A percentile compares a stretch with the other conserved stretches of the same genome.
Conservation (phyloP, 2,797 vertebrate species). For the Amniataba percoides region DNA sequence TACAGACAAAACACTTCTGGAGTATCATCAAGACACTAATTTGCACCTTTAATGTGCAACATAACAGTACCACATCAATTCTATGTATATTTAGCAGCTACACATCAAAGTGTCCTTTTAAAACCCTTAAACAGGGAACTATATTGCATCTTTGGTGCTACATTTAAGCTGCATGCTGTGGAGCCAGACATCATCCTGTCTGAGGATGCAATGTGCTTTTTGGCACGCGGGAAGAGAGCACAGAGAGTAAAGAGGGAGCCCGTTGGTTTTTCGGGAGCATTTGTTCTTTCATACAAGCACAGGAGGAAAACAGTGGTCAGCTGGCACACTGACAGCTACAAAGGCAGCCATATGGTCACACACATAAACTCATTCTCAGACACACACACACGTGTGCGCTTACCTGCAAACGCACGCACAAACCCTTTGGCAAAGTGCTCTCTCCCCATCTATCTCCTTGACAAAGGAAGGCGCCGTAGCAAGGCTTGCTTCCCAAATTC, state of each 20-base stretch:
- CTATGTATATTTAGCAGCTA: slow-evolving; percentile 12
- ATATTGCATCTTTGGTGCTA: slow-evolving; percentile 17
- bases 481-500: slow-evolving; percentile 44
- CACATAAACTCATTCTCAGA: background rate
- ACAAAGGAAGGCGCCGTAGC: slow-evolving; percentile 52
- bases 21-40: slow-evolving; percentile 34
- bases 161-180: slow-evolving; percentile 10
- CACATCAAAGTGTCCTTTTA: background rate
- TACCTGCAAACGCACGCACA: slow-evolving; percentile 14
- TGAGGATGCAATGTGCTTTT: slow-evolving; percentile 26
- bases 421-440: slow-evolving; percentile 31
- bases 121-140: slow-evolving; percentile 8
- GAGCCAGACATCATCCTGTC: slow-evolving; percentile 32
- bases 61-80: background rate
- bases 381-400: background rate
- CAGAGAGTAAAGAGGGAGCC: slow-evolving; percentile 40
- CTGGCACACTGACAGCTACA: slow-evolving; percentile 78
- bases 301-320: slow-evolving; percentile 69
- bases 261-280: slow-evolving; percentile 59
- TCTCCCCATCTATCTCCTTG: slow-evolving; percentile 23
- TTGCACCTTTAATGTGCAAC: slow-evolving; percentile 35
- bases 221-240: slow-evolving; percentile 16
- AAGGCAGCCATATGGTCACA: slow-evolving; percentile 80
- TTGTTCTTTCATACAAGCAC: slow-evolving; percentile 69
- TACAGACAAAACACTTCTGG: slow-evolving; percentile 31